Base-by-base conservation (phyloP, 2,113 vertebrate genomes). In the Leucoraja erinaceus region DNA sequence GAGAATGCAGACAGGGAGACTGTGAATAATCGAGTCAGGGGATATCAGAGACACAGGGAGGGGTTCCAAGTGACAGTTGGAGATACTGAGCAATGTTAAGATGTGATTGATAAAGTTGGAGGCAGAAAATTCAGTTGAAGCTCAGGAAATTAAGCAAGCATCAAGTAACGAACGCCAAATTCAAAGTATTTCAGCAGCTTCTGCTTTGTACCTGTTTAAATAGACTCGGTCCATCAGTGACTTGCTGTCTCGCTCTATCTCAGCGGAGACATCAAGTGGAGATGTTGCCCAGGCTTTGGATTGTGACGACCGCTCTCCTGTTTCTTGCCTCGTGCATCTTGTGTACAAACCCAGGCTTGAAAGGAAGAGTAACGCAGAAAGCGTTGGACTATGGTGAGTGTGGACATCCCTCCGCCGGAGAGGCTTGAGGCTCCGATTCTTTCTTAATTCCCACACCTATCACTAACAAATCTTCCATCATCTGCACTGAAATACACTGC, bases 341-440 rank as follows among this genome's bases (percentile, higher is more conserved):
- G 66, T 72, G 90, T 28, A 91, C 68, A 74, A 91, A 91, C 33
- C 90, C 90, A 54, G 90, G 66, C 47, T 11, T 91, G 68, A 91
- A 72, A 91, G 68, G 12, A 7, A 91, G 90, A 91, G 90, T 91
- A 12, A 91, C 90, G 14, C 90, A 91, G 38, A 91, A 91, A 54
- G 66, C 90, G 33, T 54, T 91, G 68, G 66, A 91, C 22, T 72
- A 91, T 91, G 90, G 90, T 91, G 28, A 74, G 90, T 54, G 22
- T 72, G 20, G 18, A 25, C 68, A 25, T 16, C 68, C 54, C 38
- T 47, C 38, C 38, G 38, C 38, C 38, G 38, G 38, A 47, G 38
- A 47, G 38, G 38, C 38, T 47, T 47, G 38, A 1, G 38, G 38
- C 3, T 47, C 38, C 38, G 38, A 47, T 47, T 47, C 38, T 47